Conservation (phyloP, 2,888 invertebrate species). For the Mythimna ferrago region DNA sequence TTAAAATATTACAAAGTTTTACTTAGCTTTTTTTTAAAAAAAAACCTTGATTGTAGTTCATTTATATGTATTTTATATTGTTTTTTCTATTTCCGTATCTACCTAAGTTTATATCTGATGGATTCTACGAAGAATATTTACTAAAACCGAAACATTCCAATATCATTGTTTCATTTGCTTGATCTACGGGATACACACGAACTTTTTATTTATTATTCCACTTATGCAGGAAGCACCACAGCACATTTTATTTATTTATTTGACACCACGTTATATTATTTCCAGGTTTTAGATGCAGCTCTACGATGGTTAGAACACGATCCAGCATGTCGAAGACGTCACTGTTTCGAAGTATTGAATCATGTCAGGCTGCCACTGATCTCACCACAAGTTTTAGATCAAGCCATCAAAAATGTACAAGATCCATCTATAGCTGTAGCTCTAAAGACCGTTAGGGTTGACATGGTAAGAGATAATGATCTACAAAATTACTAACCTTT, state of each 20-base stretch:
- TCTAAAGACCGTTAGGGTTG: constrained; percentile 94
- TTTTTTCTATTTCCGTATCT: no score
- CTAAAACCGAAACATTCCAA: no score
- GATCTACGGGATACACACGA: no score
- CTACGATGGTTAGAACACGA: constrained; percentile 97
- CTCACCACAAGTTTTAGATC: constrained; percentile 94
- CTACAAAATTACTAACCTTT: not conserved
- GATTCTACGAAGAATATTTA: no score
- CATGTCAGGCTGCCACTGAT: constrained; percentile 96
- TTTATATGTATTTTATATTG: not conserved
- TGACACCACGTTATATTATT: constrained; percentile 16
- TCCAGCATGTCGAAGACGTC: constrained; percentile 93
- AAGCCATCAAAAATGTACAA: constrained; percentile 94
- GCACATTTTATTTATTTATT: not conserved
- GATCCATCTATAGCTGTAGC: constrained; percentile 96
- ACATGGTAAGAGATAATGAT: constrained; percentile 89
- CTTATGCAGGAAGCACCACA: no score
- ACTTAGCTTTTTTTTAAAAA: not conserved
- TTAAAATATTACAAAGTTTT: not conserved
- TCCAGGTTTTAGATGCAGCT: constrained; percentile 95
- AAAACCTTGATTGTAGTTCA: not conserved
- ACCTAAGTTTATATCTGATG: no score
- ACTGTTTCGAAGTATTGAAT: constrained; percentile 96
- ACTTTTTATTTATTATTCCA: no score
- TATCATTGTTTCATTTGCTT: no score